A percentile compares a stretch with the other conserved stretches of the same genome.
Evolutionary conservation across 2,888 invertebrate genomes (phyloP).

Genomic region (Volucella zonaria): DNA sequence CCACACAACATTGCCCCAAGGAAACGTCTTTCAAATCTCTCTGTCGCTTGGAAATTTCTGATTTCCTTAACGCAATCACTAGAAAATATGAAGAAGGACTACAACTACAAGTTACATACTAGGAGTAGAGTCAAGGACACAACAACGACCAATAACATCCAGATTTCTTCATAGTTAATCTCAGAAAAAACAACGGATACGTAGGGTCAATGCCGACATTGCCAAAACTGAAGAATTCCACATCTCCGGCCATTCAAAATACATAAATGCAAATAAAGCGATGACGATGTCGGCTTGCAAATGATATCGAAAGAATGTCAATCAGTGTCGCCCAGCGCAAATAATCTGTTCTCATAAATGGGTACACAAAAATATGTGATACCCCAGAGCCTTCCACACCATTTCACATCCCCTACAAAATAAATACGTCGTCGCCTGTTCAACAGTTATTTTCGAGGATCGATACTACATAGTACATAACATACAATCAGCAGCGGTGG

Average conservation of each 20-base stretch:
- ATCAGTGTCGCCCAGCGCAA: slow-evolving; percentile 46
- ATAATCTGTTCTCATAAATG: slow-evolving; percentile 40
- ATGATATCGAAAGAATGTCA: slow-evolving; percentile 37
- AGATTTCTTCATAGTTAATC: slow-evolving; percentile 38
- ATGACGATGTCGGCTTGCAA: slow-evolving; percentile 1
- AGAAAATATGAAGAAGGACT: neutral
- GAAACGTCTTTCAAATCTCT: slow-evolving; percentile 13
- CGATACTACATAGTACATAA: neutral
- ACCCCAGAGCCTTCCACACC: slow-evolving; percentile 6
- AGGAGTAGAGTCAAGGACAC: slow-evolving; percentile 43
- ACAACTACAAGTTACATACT: neutral
- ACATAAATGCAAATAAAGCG: slow-evolving; percentile 55
- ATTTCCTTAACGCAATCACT: slow-evolving; percentile 32
- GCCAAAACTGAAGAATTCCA: slow-evolving; percentile 24
- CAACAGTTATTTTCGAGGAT: slow-evolving; percentile 21
- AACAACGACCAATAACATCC: slow-evolving; percentile 34
- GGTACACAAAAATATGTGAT: slow-evolving; percentile 37
- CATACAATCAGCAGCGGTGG: slow-evolving; percentile 27
- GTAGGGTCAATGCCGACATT: neutral
- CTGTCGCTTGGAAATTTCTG: neutral
- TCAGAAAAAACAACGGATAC: slow-evolving; percentile 41
- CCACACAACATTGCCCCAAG: neutral
- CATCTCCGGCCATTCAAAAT: slow-evolving; percentile 21
- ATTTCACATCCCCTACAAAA: slow-evolving; percentile 1
- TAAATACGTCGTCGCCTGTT: slow-evolving; percentile 32